Base-by-base conservation (phyloP, 2,797 vertebrate species). In the Tragelaphus oryx region DNA sequence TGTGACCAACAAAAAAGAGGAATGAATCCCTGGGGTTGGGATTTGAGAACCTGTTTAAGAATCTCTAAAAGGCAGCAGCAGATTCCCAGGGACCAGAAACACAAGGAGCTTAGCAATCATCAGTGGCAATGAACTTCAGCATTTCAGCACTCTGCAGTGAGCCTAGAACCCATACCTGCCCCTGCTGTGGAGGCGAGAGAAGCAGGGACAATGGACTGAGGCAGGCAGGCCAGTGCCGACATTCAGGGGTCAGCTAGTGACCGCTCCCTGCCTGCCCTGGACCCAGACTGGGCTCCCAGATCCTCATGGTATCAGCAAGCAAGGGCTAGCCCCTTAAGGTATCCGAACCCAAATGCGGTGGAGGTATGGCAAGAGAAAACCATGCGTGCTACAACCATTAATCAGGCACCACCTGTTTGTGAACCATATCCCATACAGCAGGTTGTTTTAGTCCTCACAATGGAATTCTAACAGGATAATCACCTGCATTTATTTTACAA, bases 1-100 rank as follows among this genome's bases (percentile, higher is more conserved):
- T 94, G 95, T 94, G 95, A 93, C 91, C 95, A 97, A 95, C 44
- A 87, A 87, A 94, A 94, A 71, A 94, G 65, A 75, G 85, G 74
- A 96, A 83, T 74, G 71, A 91, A 91, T 97, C 96, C 93, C 94
- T 48, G n/a, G n/a, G 65, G 78, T 20, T 55, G n/a, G 33, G 79
- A 54, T 94, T 90, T 95, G 87, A 96, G 91, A 95, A 89, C n/a
- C 57, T 84, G 68, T 82, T 96, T 91, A 55, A 95, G 78, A 90
- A 90, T 93, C 87, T 76, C 37, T 78, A 78, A 95, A 96, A 97
- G 80, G 62, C 59, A 62, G 86, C 2, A 22, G 1, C 44, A 86
- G 81, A 87, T 41, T 94, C 52, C n/a, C 33, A 4, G 18, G 52
- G 52, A 54, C 48, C 22, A 4, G 50, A 30, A 87, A 26, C 16